Evolutionary conservation across 2,888 invertebrate species (phyloP).

Genomic region (Dione vanillae): DNA sequence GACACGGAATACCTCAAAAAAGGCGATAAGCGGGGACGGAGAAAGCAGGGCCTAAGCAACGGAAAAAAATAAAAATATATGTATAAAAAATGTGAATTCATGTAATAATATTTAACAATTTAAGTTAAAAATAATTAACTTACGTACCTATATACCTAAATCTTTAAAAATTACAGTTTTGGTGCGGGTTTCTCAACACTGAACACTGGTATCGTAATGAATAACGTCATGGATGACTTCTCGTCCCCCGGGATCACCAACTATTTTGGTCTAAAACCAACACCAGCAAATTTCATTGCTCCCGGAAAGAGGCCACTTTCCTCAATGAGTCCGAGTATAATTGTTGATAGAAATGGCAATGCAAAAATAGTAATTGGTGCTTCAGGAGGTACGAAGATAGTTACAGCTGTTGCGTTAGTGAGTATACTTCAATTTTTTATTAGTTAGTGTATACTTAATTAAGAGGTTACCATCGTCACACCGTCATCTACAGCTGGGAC

Average conservation of each 20-base stretch:
- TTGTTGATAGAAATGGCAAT: slow-evolving; percentile 87
- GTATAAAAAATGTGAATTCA: too few relatives aligned
- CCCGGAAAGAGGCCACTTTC: slow-evolving; percentile 93
- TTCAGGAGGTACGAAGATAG: slow-evolving; percentile 93
- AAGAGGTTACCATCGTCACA: too few relatives aligned
- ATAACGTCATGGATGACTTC: slow-evolving; percentile 98
- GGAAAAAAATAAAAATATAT: too few relatives aligned
- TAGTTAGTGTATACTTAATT: too few relatives aligned
- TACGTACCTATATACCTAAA: too few relatives aligned
- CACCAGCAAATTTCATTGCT: slow-evolving; percentile 90
- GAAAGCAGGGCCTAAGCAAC: too few relatives aligned
- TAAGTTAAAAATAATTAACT: too few relatives aligned
- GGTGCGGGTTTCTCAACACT: slow-evolving; percentile 91
- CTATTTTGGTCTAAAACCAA: slow-evolving; percentile 89
- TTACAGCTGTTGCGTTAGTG: slow-evolving; percentile 88
- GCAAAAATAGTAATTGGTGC: slow-evolving; percentile 91
- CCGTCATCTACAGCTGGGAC: too few relatives aligned
- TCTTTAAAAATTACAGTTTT: slow-evolving; percentile 83
- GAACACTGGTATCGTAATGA: slow-evolving; percentile 95
- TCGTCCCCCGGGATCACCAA: slow-evolving; percentile 89
- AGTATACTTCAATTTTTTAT: slow-evolving; percentile 47
- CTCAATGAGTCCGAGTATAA: slow-evolving; percentile 93
- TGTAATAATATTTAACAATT: too few relatives aligned
- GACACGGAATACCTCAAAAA: too few relatives aligned
- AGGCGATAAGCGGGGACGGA: too few relatives aligned